Evolutionary conservation across 2,113 vertebrate genomes (phyloP).

Genomic region (Oreochromis niloticus): DNA sequence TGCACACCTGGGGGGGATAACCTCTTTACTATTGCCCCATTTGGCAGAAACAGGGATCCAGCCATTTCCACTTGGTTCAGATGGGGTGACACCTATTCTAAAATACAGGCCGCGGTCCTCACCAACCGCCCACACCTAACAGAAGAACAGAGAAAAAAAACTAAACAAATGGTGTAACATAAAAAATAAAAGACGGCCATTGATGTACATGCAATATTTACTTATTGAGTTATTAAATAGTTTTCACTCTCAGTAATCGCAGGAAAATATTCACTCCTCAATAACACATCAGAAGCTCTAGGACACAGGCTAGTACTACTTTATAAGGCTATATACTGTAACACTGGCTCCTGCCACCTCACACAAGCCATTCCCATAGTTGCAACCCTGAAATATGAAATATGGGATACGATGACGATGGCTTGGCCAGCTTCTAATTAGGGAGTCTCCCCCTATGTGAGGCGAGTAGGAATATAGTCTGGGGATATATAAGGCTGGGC

Average conservation of each 20-base stretch:
- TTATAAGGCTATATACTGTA: slow-evolving; percentile 60
- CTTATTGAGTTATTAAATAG: neutral
- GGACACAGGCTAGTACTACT: slow-evolving; percentile 31
- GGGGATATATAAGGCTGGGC: slow-evolving; percentile 62
- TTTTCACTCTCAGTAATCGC: neutral
- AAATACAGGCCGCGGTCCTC: slow-evolving; percentile 89
- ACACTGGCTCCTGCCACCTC: slow-evolving; percentile 26
- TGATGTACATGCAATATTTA: neutral
- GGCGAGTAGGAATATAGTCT: slow-evolving; percentile 48
- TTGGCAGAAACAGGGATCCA: slow-evolving; percentile 84
- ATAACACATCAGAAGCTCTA: neutral
- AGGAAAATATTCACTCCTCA: neutral
- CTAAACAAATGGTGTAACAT: neutral
- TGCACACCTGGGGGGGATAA: slow-evolving; percentile 18
- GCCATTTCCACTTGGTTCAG: slow-evolving; percentile 87
- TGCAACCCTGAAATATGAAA: slow-evolving; percentile 64
- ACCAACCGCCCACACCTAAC: slow-evolving; percentile 88
- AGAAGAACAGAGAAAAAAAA: neutral
- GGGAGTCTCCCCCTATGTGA: slow-evolving; percentile 64
- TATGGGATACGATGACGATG: slow-evolving; percentile 55
- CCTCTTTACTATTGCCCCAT: slow-evolving; percentile 72
- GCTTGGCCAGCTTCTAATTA: slow-evolving; percentile 70
- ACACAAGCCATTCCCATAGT: slow-evolving; percentile 40
- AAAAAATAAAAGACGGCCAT: neutral
- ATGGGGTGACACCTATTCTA: slow-evolving; percentile 85